Conservation (phyloP, 2,113 vertebrate species). For the Athene cunicularia region DNA sequence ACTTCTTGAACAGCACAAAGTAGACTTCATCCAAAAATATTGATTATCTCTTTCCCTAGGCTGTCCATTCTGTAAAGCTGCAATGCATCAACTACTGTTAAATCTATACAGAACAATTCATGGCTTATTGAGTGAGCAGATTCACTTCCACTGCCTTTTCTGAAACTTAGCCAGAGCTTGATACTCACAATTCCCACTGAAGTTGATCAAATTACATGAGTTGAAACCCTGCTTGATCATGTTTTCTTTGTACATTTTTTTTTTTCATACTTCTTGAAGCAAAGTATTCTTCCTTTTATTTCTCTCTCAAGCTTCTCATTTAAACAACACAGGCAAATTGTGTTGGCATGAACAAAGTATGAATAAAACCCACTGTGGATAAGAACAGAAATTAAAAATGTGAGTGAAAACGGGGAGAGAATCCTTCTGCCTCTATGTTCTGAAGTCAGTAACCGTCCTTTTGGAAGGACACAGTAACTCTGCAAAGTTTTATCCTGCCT, state of each 20-base stretch:
- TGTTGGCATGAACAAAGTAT: neutral
- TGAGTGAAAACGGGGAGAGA: fast-evolving
- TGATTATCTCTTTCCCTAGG: neutral
- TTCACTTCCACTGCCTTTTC: neutral
- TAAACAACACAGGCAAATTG: neutral
- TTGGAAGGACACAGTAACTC: neutral
- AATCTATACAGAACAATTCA: neutral
- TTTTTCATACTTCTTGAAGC: neutral
- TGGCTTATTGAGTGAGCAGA: neutral
- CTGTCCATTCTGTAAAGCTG: neutral
- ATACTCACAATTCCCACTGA: neutral
- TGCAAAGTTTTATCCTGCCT: neutral
- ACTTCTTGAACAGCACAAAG: neutral
- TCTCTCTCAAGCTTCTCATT: neutral
- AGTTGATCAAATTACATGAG: neutral
- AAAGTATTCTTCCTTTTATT: neutral
- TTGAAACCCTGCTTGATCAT: neutral
- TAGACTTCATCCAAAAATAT: neutral
- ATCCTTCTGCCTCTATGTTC: neutral
- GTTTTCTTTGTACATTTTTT: neutral
- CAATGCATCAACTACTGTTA: neutral
- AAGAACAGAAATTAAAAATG: neutral
- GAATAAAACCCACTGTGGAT: neutral
- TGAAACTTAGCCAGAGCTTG: neutral
- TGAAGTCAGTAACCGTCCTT: neutral